Conservation (phyloP, 1,140 invertebrate species). For the Octopus bimaculoides region DNA sequence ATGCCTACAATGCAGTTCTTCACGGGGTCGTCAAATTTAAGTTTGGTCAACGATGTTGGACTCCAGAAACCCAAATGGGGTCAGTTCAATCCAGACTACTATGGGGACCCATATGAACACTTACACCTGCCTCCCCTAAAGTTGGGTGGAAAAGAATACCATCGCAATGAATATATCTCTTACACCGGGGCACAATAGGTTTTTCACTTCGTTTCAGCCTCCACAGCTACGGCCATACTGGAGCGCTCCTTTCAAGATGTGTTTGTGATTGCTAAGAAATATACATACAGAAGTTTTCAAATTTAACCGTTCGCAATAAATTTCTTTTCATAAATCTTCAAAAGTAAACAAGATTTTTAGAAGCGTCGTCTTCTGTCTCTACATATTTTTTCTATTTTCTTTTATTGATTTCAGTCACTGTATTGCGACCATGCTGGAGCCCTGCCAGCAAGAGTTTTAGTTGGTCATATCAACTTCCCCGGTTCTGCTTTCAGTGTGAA, state of each 20-base stretch:
- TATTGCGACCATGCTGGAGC: too few species aligned
- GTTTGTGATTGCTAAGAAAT: neutral
- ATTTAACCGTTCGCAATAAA: neutral
- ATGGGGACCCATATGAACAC: constrained; percentile 42
- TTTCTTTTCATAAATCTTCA: neutral
- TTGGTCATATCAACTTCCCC: too few species aligned
- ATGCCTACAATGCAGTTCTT: constrained; percentile 44
- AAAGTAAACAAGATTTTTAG: too few species aligned
- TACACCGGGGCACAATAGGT: neutral
- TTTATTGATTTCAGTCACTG: too few species aligned
- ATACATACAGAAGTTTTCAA: neutral
- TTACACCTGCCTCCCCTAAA: constrained; percentile 44
- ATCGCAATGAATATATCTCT: neutral
- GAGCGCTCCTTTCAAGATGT: too few species aligned
- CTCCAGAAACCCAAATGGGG: constrained; percentile 50
- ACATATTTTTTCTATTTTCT: too few species aligned
- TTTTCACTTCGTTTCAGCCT: neutral
- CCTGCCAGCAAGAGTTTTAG: too few species aligned
- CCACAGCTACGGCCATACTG: neutral
- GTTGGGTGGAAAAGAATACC: neutral
- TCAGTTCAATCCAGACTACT: constrained; percentile 44
- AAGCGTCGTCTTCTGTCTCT: too few species aligned
- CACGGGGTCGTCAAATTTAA: constrained; percentile 34
- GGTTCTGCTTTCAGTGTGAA: neutral
- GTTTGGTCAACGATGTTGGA: constrained; percentile 35